Evolutionary conservation across 1,140 invertebrate species (phyloP), one percentile per base, ranked within the genome.

Genomic region (Drosophila nasuta): DNA sequence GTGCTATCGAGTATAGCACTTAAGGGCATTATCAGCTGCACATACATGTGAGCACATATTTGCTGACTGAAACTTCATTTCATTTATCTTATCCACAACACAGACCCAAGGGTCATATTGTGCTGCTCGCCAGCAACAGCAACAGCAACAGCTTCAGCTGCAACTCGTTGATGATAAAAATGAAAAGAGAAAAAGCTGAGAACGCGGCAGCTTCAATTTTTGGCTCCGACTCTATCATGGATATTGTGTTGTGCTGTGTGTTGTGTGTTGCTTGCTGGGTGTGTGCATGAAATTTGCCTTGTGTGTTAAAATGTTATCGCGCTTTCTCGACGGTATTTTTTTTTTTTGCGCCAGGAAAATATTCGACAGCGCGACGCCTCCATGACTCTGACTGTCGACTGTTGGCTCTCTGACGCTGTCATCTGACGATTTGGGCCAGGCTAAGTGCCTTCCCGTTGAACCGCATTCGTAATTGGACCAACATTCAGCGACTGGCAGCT

Each of bases 221-320:
- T 64, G 33, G 33, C 20, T 30, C 49, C 17, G 56, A 20, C 52
- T 57, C 58, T 57, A 65, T 13, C 62, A 49, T 65, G 64, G 6
- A 6, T 56, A 41, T 25, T 25, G 20, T 25, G 20, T 25, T 25
- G 20, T 56, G 48, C 0, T 49, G 15, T 13, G 20, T n/a, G 20
- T 51, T 51, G 20, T 51, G 20, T 51, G 10, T 51, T 52, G 35
- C 46, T 51, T 25, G 45, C 30, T 45, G 20, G 60, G n/a, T 60
- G 71, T 60, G 43, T 43, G 69, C 74, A 78, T 74, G 64, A 82
- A 82, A 82, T 82, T 82, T 75, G 80, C 65, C 75, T 82, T 82
- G 76, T 83, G 82, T 83, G 77, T 83, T 77, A 85, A 85, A 85
- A 85, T 85, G 79, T 78, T 86, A 86, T 86, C 82, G 82, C 82